A percentile compares a stretch with the other conserved stretches of the same genome.
phyloP scores from a whole-genome alignment of 53 echinoderm and acorn worm genomes.

The Echinometra lucunter region DNA sequence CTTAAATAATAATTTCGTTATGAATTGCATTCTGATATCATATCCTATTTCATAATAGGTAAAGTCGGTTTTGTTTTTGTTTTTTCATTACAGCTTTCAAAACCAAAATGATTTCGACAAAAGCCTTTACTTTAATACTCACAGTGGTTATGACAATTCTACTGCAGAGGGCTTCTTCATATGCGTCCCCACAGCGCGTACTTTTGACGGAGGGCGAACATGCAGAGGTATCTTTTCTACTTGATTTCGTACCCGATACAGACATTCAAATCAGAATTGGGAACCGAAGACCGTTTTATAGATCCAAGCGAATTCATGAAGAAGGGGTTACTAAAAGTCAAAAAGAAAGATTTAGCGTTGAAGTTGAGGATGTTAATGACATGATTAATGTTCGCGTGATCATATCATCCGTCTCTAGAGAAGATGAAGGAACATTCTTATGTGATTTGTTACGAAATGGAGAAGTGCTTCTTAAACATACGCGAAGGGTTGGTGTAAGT shows the following conservation, averaged over 20 bases:
- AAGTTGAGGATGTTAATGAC: neutral
- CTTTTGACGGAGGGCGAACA: neutral
- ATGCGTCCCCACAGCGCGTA: neutral
- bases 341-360: neutral
- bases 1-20: too few relatives aligned
- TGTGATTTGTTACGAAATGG: neutral
- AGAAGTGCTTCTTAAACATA: neutral
- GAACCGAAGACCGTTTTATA: neutral
- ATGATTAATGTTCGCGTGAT: neutral
- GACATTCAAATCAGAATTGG: slow-evolving; percentile 17
- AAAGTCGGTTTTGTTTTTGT: too few relatives aligned
- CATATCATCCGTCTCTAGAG: neutral
- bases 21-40: too few relatives aligned
- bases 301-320: neutral
- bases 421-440: slow-evolving; percentile 1
- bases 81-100: too few relatives aligned
- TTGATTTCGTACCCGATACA: neutral
- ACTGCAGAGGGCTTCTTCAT: neutral
- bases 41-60: too few relatives aligned
- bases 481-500: neutral
- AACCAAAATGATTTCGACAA: too few relatives aligned
- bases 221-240: neutral
- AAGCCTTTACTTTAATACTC: too few relatives aligned
- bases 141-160: too few relatives aligned
- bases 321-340: neutral